Conservation (phyloP, 2,797 vertebrate species). For the Myotis daubentonii region DNA sequence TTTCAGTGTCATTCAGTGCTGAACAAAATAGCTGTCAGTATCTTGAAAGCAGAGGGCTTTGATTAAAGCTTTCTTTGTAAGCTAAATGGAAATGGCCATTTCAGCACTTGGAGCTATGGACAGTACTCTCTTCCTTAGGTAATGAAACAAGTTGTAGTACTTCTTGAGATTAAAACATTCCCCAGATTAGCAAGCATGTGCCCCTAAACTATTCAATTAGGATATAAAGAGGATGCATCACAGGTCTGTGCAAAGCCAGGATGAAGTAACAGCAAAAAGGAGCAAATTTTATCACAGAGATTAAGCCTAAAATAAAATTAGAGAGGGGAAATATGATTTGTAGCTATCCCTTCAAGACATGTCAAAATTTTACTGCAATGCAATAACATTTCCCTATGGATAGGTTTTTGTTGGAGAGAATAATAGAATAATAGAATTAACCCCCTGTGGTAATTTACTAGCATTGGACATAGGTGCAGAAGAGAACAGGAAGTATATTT, state of each 20-base stretch:
- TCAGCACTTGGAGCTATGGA: slow-evolving; percentile 76
- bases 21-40: slow-evolving; percentile 49
- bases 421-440: slow-evolving; percentile 10
- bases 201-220: not conserved
- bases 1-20: not conserved
- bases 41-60: slow-evolving; percentile 8
- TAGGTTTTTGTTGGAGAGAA: not conserved
- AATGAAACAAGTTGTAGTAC: not conserved
- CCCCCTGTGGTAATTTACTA: slow-evolving; percentile 1
- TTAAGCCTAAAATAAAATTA: slow-evolving; percentile 30
- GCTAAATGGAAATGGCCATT: slow-evolving; percentile 25
- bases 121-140: slow-evolving; percentile 40
- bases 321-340: not conserved
- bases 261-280: slow-evolving; percentile 48
- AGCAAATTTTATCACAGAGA: slow-evolving; percentile 9
- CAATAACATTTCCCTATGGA: not conserved
- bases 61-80: slow-evolving; percentile 30
- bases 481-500: not conserved
- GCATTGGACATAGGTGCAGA: not conserved
- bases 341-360: not conserved
- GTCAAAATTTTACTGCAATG: slow-evolving; percentile 23
- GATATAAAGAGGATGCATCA: not conserved
- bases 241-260: slow-evolving; percentile 10
- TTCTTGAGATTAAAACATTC: slow-evolving; percentile 13
- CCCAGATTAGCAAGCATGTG: not conserved